Evolutionary conservation across 2,797 vertebrate genomes (phyloP).

Genomic region (Eutrigla gurnardus): DNA sequence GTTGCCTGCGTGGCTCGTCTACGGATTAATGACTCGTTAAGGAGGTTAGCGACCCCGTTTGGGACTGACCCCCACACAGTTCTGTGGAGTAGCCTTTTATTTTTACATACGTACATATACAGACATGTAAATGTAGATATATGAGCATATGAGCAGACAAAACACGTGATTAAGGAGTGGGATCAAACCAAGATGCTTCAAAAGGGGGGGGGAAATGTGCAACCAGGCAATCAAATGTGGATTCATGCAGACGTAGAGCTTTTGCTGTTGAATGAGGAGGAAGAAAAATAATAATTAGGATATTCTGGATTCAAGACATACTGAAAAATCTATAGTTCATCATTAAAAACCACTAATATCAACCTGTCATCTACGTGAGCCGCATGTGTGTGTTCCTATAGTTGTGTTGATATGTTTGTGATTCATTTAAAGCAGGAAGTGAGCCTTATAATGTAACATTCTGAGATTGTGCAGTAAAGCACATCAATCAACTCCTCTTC

Average conservation of each 20-base stretch:
- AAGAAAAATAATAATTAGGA: no score
- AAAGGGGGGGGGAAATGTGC: no score
- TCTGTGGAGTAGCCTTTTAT: neutral
- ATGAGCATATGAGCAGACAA: neutral
- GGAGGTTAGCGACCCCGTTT: slow-evolving; percentile 2
- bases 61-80: neutral
- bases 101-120: neutral
- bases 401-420: neutral
- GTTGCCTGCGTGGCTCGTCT: slow-evolving; percentile 55
- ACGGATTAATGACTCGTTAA: slow-evolving; percentile 66
- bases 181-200: no score
- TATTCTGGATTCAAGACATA: no score
- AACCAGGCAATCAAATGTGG: no score
- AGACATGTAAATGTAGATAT: neutral
- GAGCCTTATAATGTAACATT: slow-evolving; percentile 62
- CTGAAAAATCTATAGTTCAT: no score
- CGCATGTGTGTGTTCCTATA: no score
- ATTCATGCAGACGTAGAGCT: no score
- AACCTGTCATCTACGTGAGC: no score
- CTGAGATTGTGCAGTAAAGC: slow-evolving; percentile 59
- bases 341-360: no score
- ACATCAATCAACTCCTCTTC: slow-evolving; percentile 57
- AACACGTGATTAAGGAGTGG: neutral
- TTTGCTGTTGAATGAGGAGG: no score
- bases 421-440: slow-evolving; percentile 36